Base-by-base conservation (phyloP, 2,797 vertebrate species). In the Diplodus puntazzo region DNA sequence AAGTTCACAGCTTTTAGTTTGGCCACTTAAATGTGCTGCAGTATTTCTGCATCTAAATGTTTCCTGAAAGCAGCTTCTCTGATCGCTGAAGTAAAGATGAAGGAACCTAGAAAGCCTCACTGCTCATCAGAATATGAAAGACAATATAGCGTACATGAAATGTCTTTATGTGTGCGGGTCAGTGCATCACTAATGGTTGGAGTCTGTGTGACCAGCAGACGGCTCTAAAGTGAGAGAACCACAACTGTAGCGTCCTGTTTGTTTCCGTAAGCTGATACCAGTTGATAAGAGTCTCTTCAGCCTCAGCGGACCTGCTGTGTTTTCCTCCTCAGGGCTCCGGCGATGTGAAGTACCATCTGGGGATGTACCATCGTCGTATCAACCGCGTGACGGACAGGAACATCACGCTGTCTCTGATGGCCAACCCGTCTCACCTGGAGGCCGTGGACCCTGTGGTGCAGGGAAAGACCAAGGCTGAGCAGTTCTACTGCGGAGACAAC, bases 381-480 rank as follows among this genome's bases (percentile, higher is more conserved):
- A 99, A 98, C 93, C 95, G 98, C 0, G 97, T 97, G 77, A 97
- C 97, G 0, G 96, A 98, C 88, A 90, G 96, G 60, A 96, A 97
- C 88, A 97, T 98, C 93, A 97, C 97, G 0, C 84, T 99, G 62
- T 98, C 98, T 0, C 92, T 99, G 87, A 91, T 99, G 92, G 98
- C 98, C 0, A 99, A 99, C 92, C 98, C 98, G 1, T 99, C 98
- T 27, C 98, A 99, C 87, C 90, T 99, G 75, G 98, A 99, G 91
- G 98, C 98, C 0, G 97, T 96, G 2, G 96, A 99, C 87, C 97
- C 98, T 0, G 98, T 99, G 72, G 98, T 99, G 59, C 98, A 98
- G 92, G 98, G 98, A 23, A 99, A 99, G 92, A 98, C 97, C 43
- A 99, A 99, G 76, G 98, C 98, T 0, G 98, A 99, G 83, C 98